Percentiles rank a stretch among this genome's conserved stretches.
Evolutionary conservation across 2,888 invertebrate genomes (phyloP).

Genomic region (Drosophila imparisetae): DNA sequence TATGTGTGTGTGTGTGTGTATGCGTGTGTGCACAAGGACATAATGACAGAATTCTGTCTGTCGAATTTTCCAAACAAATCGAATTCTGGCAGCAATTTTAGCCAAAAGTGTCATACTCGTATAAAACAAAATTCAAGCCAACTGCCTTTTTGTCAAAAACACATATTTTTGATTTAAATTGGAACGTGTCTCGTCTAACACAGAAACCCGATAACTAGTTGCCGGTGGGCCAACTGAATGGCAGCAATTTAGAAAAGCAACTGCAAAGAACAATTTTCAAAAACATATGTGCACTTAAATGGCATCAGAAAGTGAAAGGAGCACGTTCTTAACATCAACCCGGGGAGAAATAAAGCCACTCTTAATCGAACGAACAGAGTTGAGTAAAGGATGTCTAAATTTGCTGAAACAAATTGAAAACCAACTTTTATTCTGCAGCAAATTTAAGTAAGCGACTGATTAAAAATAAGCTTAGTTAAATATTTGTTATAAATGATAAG

Average conservation of each 20-base stretch:
- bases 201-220: constrained; percentile 34
- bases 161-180: constrained; percentile 24
- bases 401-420: constrained; percentile 2
- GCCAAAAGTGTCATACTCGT: constrained; percentile 8
- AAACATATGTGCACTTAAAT: constrained; percentile 34
- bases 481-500: not conserved
- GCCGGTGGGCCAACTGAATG: constrained; percentile 36
- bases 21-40: not conserved
- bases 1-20: not conserved
- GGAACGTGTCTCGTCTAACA: constrained; percentile 43
- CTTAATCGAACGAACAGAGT: constrained; percentile 44
- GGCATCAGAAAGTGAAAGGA: constrained; percentile 24
- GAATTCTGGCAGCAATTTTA: constrained; percentile 1
- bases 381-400: constrained; percentile 12
- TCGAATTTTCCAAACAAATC: constrained; percentile 4
- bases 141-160: not conserved
- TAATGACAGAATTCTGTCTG: not conserved
- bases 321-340: constrained; percentile 20
- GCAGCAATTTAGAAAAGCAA: constrained; percentile 53
- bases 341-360: constrained; percentile 45
- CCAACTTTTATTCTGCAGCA: not conserved
- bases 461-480: too few species aligned
- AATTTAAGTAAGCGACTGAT: not conserved
- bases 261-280: constrained; percentile 26
- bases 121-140: constrained; percentile 23